Percentiles rank a stretch among this genome's conserved stretches.
phyloP scores from a whole-genome alignment of 1,140 invertebrate species.

The Cephus cinctus region DNA sequence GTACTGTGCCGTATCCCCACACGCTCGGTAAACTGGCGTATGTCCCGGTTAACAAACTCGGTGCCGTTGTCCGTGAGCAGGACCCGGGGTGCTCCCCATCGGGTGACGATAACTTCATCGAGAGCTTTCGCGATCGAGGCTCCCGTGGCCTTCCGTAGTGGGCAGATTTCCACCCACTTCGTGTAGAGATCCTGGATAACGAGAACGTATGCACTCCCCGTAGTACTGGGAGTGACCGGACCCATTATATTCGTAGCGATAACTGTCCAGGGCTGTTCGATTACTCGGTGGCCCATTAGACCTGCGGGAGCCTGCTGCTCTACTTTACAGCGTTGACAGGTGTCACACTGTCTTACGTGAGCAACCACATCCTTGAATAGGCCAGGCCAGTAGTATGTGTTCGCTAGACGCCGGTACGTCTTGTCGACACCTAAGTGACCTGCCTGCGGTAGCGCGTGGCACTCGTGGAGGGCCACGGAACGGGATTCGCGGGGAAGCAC shows the following conservation, averaged over 20 bases:
- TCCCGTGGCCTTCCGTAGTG: no score
- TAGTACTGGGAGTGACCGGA: slow-evolving; percentile 22
- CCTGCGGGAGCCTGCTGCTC: slow-evolving; percentile 20
- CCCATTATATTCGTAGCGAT: slow-evolving; percentile 31
- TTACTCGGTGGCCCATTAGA: slow-evolving; percentile 21
- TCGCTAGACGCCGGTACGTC: slow-evolving; percentile 10
- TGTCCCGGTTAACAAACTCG: no score
- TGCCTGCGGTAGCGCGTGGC: slow-evolving; percentile 3
- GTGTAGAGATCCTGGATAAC: slow-evolving; percentile 33
- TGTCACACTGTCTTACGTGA: slow-evolving; percentile 21
- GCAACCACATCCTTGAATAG: neutral
- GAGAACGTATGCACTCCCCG: slow-evolving; percentile 31
- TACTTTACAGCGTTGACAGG: slow-evolving; percentile 24
- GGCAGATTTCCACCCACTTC: no score
- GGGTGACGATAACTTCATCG: no score
- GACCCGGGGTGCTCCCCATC: no score
- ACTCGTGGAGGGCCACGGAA: no score
- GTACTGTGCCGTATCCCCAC: no score
- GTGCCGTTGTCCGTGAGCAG: no score
- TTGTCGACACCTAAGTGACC: slow-evolving; percentile 25
- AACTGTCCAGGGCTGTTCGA: slow-evolving; percentile 21
- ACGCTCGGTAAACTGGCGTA: no score
- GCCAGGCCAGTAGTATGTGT: slow-evolving; percentile 5
- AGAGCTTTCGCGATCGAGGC: no score
- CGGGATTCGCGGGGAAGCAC: neutral